Base-by-base conservation (phyloP, 1,140 invertebrate genomes). In the Neodiprion pinetum region DNA sequence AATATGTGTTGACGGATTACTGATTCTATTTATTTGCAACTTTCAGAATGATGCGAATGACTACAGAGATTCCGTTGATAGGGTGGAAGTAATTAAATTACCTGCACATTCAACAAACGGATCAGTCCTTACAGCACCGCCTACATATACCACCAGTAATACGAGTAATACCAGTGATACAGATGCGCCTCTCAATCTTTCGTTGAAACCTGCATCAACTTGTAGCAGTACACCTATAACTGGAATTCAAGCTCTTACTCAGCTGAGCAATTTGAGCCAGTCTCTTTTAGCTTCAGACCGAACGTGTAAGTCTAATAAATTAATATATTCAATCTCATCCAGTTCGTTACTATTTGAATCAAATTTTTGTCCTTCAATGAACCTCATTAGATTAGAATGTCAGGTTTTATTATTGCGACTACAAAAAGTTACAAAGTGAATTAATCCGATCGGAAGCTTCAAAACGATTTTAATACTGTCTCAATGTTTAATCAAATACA, bases 151-250 rank as follows among this genome's bases (percentile, higher is more conserved):
- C 78, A 90, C 74, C 75, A 85, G 75, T 83, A 78, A 89, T 82
- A 78, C 85, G 74, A 90, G 89, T 73, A 88, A 87, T 72, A 84
- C 88, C 7, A 88, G 90, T 74, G 92, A 93, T 66, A 91, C 91
- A 5, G 95, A 96, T 80, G 92, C 93, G 0, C 95, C 95, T 0
- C 89, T 96, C 17, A 96, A 96, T 86, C 90, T 96, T 1, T 96
- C 94, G 7, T 87, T 96, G 74, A 96, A 96, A 85, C 93, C 94
- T 23, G 87, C 91, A 28, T 87, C 88, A 67, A 88, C 90, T 49
- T 85, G 84, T 69, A 81, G 82, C 72, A 84, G 82, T 73, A 87
- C 84, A 72, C 81, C 87, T 23, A 86, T 86, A 67, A 78, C 84
- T 48, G 76, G 81, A 67, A 90, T 82, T 80, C 89, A 90, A 70